A percentile compares a stretch with the other conserved stretches of the same genome.
Conservation (phyloP, 2,888 invertebrate genomes). For the Cheilosia soror region DNA sequence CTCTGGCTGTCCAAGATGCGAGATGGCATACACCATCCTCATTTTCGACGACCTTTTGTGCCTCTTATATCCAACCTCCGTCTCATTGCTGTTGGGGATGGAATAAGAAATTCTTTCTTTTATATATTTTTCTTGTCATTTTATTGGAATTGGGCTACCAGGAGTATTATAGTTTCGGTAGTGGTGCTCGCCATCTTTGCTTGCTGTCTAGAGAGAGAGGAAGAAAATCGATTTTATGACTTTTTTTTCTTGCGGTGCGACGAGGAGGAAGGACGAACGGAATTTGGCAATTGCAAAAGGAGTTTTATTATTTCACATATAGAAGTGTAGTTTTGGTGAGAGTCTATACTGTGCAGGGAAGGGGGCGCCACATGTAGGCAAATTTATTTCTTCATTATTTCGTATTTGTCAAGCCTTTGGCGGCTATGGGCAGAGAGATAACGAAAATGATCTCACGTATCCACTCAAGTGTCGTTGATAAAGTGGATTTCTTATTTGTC, state of each 20-base stretch:
- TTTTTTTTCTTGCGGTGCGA: slow-evolving; percentile 14
- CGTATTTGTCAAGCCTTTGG: slow-evolving; percentile 57
- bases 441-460: slow-evolving; percentile 43
- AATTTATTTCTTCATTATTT: slow-evolving; percentile 65
- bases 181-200: slow-evolving; percentile 59
- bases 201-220: slow-evolving; percentile 23
- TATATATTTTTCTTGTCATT: slow-evolving; percentile 60
- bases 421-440: slow-evolving; percentile 1
- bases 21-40: slow-evolving; percentile 61
- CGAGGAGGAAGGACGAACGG: slow-evolving; percentile 26
- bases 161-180: slow-evolving; percentile 63
- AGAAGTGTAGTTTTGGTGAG: slow-evolving; percentile 13
- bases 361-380: not conserved
- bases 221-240: slow-evolving; percentile 71
- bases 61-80: slow-evolving; percentile 6
- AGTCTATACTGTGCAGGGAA: not conserved
- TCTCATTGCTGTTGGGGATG: slow-evolving; percentile 21
- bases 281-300: slow-evolving; percentile 65
- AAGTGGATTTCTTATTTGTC: slow-evolving; percentile 28
- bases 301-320: slow-evolving; percentile 52
- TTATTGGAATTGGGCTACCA: slow-evolving; percentile 74
- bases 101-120: slow-evolving; percentile 64
- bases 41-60: slow-evolving; percentile 53
- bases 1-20: slow-evolving; percentile 57
- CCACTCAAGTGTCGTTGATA: slow-evolving; percentile 50